These are phyloP conservation scores for Mesorhabditis belari DNA, from an alignment of 2,888 invertebrate species.

Conservation along the genomic window DNA sequence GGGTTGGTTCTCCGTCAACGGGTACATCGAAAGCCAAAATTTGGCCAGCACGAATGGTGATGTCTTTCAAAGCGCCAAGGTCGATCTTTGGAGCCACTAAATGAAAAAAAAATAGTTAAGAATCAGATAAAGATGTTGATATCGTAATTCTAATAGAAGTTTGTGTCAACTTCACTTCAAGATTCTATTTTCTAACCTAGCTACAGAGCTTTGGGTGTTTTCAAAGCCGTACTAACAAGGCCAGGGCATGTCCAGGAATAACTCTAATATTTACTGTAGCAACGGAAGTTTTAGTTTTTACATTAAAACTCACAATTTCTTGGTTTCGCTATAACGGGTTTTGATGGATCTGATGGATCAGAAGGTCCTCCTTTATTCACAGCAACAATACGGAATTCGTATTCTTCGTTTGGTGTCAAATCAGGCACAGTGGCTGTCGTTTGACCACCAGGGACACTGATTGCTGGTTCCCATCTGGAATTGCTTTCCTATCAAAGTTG, in stretches of 20 bases:
- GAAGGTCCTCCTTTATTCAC: conserved; percentile 88
- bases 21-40: conserved; percentile 85
- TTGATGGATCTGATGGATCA: conserved; percentile 78
- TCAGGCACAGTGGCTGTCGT: conserved; percentile 77
- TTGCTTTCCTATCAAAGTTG: not conserved
- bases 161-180: not conserved
- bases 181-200: not conserved
- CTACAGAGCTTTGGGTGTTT: not conserved
- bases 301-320: conserved; percentile 48
- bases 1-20: conserved; percentile 82
- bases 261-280: not conserved
- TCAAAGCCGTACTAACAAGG: not conserved
- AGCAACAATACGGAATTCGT: conserved; percentile 75
- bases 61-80: conserved; percentile 77
- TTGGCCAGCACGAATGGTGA: conserved; percentile 80
- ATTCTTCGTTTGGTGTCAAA: conserved; percentile 80
- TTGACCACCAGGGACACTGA: conserved; percentile 75
- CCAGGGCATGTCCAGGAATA: not conserved
- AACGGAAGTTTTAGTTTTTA: not conserved
- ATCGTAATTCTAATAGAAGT: not conserved
- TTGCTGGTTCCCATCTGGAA: conserved; percentile 86
- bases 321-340: conserved; percentile 74
- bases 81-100: conserved; percentile 87
- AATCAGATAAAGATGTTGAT: not conserved
- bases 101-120: no score